A percentile compares a stretch with the other conserved stretches of the same genome.
Conservation (phyloP, 1,140 invertebrate genomes). For the Batillaria attramentaria region DNA sequence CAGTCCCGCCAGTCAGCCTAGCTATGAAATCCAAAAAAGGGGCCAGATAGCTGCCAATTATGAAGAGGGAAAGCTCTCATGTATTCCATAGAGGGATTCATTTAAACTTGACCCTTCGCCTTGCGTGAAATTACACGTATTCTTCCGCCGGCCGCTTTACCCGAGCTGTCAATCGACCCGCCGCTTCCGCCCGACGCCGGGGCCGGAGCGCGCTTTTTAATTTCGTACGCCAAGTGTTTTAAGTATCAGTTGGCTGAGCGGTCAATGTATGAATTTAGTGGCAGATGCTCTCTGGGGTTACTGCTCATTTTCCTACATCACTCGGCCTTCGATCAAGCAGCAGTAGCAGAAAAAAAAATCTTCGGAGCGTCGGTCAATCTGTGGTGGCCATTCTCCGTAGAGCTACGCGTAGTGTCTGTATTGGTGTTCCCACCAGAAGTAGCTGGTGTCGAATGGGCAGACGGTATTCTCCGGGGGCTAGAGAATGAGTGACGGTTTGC, state of each 20-base stretch:
- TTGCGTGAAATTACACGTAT: conserved; percentile 37
- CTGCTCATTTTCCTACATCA: conserved; percentile 35
- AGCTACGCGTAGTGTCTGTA: too few species aligned
- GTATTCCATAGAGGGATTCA: conserved; percentile 24
- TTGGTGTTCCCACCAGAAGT: too few species aligned
- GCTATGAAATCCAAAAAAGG: background rate
- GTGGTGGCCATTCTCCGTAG: too few species aligned
- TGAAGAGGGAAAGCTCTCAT: conserved; percentile 10
- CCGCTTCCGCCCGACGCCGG: conserved; percentile 3
- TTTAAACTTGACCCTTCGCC: conserved; percentile 36
- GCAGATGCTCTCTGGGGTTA: conserved; percentile 25
- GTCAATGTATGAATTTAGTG: conserved; percentile 33
- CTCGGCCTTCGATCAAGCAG: conserved; percentile 28
- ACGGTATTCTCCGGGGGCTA: too few species aligned
- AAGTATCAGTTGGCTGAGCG: conserved; percentile 24
- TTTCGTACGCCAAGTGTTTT: conserved; percentile 18
- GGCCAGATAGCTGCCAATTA: conserved; percentile 26
- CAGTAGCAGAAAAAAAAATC: too few species aligned
- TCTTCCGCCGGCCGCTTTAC: conserved; percentile 19
- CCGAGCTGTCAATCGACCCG: conserved; percentile 9
- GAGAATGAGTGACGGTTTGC: too few species aligned
- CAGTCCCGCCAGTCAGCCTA: background rate
- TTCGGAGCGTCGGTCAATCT: too few species aligned
- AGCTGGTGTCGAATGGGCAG: too few species aligned
- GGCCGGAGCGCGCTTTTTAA: conserved; percentile 21